Evolutionary conservation across 2,888 invertebrate genomes (phyloP), one percentile per base, ranked within the genome.

Genomic region (Aspidiotus destructor): DNA sequence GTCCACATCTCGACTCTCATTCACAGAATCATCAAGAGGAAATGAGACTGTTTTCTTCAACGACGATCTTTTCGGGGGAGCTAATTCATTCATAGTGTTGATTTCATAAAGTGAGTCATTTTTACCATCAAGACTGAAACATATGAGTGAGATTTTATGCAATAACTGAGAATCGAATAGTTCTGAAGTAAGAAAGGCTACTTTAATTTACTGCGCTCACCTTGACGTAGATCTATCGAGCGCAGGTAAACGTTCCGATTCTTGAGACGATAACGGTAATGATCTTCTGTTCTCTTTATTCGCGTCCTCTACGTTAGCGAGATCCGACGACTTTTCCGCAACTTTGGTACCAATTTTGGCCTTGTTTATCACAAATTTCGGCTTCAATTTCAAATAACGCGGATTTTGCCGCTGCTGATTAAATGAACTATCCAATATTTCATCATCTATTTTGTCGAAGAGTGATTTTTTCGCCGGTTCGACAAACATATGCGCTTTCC

Each of bases 391-490:
- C 60, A 67, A 48, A 60, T 67, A 67, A 2, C 67, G 57, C 28
- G 67, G 67, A 41, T 60, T 67, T 5, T 55, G 13, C 41, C 57
- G 57, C 48, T 67, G 67, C 52, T 67, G 67, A 15, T n/a, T 60
- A 15, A 67, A 17, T 9, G 44, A n/a, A 15, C 57, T 58, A 11
- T 58, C 58, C 28, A 17, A 48, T 16, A 67, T 28, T 11, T 67
- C 67, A 10, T 67, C 67, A 40, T 67, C 57, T 28, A 57, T 48
- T 28, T 67, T 67, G 52, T 60, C 67, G 15, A 67, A 67, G 8
- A 67, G 52, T 40, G 67, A 67, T 15, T 67, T 67, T 48, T 67
- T 67, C 7, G 67, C 41, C 41, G 67, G 67, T n/a, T 67, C 67
- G 9, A 67, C 15, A 15, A 40, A 16, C 1, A 41, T 40, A 16